Conservation (phyloP, 2,113 vertebrate genomes). For the Triplophysa tibetana region DNA sequence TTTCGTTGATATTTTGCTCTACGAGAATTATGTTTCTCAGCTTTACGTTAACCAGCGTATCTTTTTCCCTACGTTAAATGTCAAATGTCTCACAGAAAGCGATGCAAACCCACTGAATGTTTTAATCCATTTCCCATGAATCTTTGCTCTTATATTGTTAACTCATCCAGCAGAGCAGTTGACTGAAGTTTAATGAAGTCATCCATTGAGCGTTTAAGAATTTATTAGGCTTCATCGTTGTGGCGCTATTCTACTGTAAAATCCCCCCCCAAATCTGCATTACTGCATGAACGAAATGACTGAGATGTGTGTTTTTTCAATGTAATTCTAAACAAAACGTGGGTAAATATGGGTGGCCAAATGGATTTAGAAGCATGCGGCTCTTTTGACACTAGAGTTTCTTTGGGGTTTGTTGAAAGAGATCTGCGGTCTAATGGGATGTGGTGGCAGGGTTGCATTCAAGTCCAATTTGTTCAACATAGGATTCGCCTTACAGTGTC, state of each 20-base stretch:
- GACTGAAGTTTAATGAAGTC: constrained; percentile 21
- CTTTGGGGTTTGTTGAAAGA: constrained; percentile 16
- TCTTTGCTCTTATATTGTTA: not conserved
- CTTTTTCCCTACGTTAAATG: not conserved
- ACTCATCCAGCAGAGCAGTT: not conserved
- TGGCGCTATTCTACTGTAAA: constrained; percentile 25
- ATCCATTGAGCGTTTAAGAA: not conserved
- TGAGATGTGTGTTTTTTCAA: constrained; percentile 16
- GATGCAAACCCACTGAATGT: constrained; percentile 7
- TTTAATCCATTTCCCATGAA: not conserved
- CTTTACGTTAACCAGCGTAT: constrained; percentile 11
- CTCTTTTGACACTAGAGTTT: constrained; percentile 30
- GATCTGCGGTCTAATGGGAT: constrained; percentile 20
- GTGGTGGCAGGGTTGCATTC: constrained; percentile 40
- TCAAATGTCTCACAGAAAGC: not conserved
- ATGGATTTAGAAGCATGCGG: constrained; percentile 7
- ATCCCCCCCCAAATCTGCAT: not conserved
- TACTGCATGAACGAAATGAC: constrained; percentile 31
- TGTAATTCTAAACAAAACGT: not conserved
- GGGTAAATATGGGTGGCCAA: not conserved
- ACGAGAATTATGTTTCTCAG: constrained; percentile 1
- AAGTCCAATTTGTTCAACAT: constrained; percentile 39
- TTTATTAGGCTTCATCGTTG: constrained; percentile 8
- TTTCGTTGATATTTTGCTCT: not conserved
- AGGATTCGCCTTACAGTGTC: constrained; percentile 51